Base-by-base conservation (phyloP, 1,140 invertebrate species). In the Metaphire vulgaris region DNA sequence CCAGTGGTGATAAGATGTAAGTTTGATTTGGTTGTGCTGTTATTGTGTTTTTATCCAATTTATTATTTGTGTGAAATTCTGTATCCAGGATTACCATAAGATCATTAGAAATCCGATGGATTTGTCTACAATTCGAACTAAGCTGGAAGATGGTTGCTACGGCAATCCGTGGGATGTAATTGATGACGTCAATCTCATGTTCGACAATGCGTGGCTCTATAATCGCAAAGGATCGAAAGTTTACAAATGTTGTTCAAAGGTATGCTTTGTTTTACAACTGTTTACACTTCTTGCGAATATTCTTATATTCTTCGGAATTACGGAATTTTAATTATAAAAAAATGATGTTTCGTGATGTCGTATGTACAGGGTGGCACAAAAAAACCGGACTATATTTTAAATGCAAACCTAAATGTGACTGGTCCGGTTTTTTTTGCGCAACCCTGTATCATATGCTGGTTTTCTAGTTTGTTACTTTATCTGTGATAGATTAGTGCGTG, bases 141-240 rank as follows among this genome's bases (percentile, higher is more conserved):
- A 98, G 84, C 87, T 99, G 26, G 94, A 98, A 81, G 92, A 91
- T 41, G 96, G 95, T 65, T 90, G 94, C 81, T 99, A 99, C 85
- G 91, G 91, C 72, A 96, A 99, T 88, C 97, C 97, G 0, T 99
- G 97, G 96, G 94, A 99, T 84, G 99, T 98, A 86, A 94, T 98
- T 12, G 96, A 99, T 82, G 98, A 99, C 86, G 95, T 99, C 0
- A 99, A 96, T 96, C 90, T 99, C 34, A 99, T 99, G 97, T 99
- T 99, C 85, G 96, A 99, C 80, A 99, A 99, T 87, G 98, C 97
- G n/a, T 99, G 97, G 97, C 88, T 99, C 1, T 99, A 99, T 84
- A 99, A 99, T 86, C 91, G 93, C 76, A 99, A 99, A 88, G 97
- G 95, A 32, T 99, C 97, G 0, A 89, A 93, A 81, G 97, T 99